Evolutionary conservation across 1,140 invertebrate species (phyloP).

Genomic region (Theocolax elegans): DNA sequence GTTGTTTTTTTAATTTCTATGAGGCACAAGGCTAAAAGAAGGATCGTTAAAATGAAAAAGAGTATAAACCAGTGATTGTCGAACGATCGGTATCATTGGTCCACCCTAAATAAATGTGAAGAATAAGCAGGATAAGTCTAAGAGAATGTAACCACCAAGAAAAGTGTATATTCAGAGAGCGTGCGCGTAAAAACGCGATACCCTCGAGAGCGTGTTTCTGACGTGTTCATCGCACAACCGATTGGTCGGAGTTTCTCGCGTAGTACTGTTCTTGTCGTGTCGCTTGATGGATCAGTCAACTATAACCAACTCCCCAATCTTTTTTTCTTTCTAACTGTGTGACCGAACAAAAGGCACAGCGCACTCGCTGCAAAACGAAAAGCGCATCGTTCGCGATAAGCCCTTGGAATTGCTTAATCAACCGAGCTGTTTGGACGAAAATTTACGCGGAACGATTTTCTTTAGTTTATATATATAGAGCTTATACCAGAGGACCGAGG

Average conservation of each 20-base stretch:
- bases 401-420: constrained; percentile 21
- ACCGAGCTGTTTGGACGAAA: background rate
- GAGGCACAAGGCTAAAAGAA: too few species aligned
- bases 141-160: too few species aligned
- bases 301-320: too few species aligned
- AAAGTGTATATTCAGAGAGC: background rate
- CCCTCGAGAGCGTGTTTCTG: constrained; percentile 10
- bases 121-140: too few species aligned
- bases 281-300: constrained; percentile 29
- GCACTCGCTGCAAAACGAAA: background rate
- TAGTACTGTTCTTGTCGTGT: background rate
- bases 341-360: too few species aligned
- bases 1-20: too few species aligned
- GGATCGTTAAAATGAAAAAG: too few species aligned
- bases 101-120: too few species aligned
- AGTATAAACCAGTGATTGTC: too few species aligned
- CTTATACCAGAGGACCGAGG: too few species aligned
- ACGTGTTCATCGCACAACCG: constrained; percentile 38
- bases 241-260: constrained; percentile 11
- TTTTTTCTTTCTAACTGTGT: too few species aligned
- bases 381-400: constrained; percentile 5
- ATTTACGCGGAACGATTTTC: background rate
- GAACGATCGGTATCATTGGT: too few species aligned
- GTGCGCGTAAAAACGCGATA: background rate
- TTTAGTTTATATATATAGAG: background rate